These are phyloP conservation scores for Lanius collurio DNA, from an alignment of 2,113 vertebrate genomes.

Conservation along the genomic window DNA sequence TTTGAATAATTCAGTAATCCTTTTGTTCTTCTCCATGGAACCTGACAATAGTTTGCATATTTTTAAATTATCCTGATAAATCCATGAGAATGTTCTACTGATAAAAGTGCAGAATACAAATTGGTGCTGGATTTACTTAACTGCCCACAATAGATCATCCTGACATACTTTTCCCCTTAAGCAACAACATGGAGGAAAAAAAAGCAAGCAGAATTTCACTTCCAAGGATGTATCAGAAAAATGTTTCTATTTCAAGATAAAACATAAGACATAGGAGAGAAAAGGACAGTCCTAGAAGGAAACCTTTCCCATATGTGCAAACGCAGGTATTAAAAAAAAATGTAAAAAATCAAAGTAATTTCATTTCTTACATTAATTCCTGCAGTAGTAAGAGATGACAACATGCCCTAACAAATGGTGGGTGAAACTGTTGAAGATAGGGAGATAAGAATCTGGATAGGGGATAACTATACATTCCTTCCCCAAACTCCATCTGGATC, in stretches of 20 bases:
- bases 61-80: conserved; percentile 48
- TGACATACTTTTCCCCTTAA: not conserved
- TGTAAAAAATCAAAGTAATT: not conserved
- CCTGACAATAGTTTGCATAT: conserved; percentile 37
- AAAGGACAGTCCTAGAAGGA: not conserved
- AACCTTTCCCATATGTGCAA: not conserved
- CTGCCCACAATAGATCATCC: conserved; percentile 32
- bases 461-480: not conserved
- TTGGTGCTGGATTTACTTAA: conserved; percentile 12
- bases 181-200: not conserved
- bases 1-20: conserved; percentile 36
- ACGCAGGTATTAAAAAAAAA: not conserved
- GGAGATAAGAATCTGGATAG: not conserved
- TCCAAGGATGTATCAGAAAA: not conserved
- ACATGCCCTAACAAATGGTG: not conserved
- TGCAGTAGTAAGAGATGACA: not conserved
- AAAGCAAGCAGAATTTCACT: not conserved
- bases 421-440: not conserved
- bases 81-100: not conserved
- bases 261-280: not conserved
- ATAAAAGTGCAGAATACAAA: conserved; percentile 55
- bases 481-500: not conserved
- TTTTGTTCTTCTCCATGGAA: not conserved
- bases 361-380: not conserved
- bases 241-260: not conserved